Evolutionary conservation across 2,797 vertebrate species (phyloP), one percentile per base, ranked within the genome.

Genomic region (Leptoclinus maculatus): DNA sequence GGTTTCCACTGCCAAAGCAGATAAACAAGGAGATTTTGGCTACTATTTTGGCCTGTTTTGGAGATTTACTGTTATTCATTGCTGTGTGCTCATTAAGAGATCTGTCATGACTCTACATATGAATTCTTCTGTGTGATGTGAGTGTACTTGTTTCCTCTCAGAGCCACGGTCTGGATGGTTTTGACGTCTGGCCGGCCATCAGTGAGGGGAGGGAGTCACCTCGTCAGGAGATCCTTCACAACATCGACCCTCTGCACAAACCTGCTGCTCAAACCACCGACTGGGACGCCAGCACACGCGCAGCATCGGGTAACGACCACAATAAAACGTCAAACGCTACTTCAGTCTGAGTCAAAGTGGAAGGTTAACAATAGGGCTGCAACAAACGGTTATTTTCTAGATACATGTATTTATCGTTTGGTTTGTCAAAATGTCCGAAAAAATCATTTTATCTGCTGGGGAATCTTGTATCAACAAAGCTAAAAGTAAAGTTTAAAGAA

Each of bases 211-310:
- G 87, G 82, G 95, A 95, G 58, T 99, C 97, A 0, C 97, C 97
- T 0, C 96, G 98, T 16, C 94, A 89, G 0, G 98, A 99, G 95
- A 98, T 99, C 87, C 93, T 99, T 13, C 97, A 99, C 91, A 99
- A 99, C 90, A 99, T 99, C 0, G 97, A 99, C 90, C 98, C 98
- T 0, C 94, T 99, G 56, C 96, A 98, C 94, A 90, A 57, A 63
- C n/a, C 82, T 6, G 19, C 60, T 0, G 21, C 6, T 21, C 78
- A 79, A 1, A 59, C 16, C 25, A 11, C 0, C 5, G 59, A 2
- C 23, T 76, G 79, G 85, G 69, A 69, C 8, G 7, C 1, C 14
- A 17, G n/a, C 45, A 2, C 17, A 0, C 53, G 68, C 27, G n/a
- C 9, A 19, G 45, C n/a, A 17, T 17, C 56, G 13, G 88, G 91